Evolutionary conservation across 2,797 vertebrate species (phyloP).

Genomic region (Schizopygopsis malacanthus): DNA sequence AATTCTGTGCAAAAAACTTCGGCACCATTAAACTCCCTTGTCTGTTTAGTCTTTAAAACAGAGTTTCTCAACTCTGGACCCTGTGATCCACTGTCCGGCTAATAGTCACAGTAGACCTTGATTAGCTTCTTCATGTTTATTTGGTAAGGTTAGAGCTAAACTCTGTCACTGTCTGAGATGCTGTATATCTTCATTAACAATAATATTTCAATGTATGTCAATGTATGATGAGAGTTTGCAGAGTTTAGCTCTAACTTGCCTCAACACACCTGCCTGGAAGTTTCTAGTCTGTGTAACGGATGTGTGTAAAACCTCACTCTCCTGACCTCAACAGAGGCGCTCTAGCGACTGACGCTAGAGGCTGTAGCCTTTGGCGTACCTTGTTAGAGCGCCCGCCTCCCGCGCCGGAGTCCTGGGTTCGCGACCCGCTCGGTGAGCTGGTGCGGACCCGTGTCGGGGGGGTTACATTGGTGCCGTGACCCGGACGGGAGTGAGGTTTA

Average conservation of each 20-base stretch:
- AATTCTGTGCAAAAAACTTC: not conserved
- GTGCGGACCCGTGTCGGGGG: no score
- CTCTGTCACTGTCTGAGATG: not conserved
- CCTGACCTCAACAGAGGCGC: no score
- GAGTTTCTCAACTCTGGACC: not conserved
- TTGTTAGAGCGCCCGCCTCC: no score
- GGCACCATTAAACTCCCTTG: not conserved
- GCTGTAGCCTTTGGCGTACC: no score
- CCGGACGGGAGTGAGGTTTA: no score
- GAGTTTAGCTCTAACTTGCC: not conserved
- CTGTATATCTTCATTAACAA: not conserved
- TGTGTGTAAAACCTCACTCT: no score
- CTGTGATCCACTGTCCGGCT: not conserved
- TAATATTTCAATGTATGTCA: not conserved
- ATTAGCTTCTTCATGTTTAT: not conserved
- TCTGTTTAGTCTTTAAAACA: not conserved
- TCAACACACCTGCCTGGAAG: not conserved
- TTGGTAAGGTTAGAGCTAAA: not conserved
- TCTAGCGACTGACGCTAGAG: no score
- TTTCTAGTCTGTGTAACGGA: no score
- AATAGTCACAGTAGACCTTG: not conserved
- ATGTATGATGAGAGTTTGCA: not conserved
- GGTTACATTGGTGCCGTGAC: no score
- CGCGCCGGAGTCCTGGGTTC: no score
- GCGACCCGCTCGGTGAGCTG: no score